Evolutionary conservation across 2,888 invertebrate genomes (phyloP), one percentile per base, ranked within the genome.

Genomic region (Drosophila testacea): DNA sequence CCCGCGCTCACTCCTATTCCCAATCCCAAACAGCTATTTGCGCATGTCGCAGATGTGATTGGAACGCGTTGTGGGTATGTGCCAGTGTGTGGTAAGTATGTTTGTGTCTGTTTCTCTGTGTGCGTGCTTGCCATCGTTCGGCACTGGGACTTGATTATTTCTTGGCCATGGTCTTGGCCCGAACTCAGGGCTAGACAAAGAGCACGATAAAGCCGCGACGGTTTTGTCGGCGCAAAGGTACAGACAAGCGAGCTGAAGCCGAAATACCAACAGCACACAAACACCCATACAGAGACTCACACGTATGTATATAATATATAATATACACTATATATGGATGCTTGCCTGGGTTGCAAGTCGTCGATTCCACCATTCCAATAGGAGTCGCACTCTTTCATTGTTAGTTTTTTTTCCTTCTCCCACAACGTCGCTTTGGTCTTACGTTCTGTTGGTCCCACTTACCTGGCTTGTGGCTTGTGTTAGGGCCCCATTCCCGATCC

Each of bases 361-460:
- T 67, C 60, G 69, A 57, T 48, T 61, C 72, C 66, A 42, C 79
- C 83, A 82, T 83, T 83, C 83, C 83, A 83, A 85, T 83, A 83
- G 86, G 86, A 88, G 66, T 77, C 83, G 67, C 73, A 76, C 79
- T 62, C 41, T 75, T 83, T 86, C 81, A 85, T 84, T 84, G 83
- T 84, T 86, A 87, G 84, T 88, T 88, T 88, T 83, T 83, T 69
- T 88, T 84, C 89, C 86, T 81, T 84, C 83, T 84, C 83, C 89
- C 83, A 86, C 83, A 86, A 83, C 84, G 73, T 68, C 69, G 66
- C 70, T 72, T 86, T 83, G 78, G 81, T 78, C 73, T 68, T 67
- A 56, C 62, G 73, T 77, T 71, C 70, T 86, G 73, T 69, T 76
- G 73, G 73, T 76, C 70, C 67, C 82, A 71, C 79, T 81, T 75